Percentiles rank a stretch among this genome's conserved stretches.
Conservation (phyloP, 1,140 invertebrate species). For the Caenorhabditis tropicalis region DNA sequence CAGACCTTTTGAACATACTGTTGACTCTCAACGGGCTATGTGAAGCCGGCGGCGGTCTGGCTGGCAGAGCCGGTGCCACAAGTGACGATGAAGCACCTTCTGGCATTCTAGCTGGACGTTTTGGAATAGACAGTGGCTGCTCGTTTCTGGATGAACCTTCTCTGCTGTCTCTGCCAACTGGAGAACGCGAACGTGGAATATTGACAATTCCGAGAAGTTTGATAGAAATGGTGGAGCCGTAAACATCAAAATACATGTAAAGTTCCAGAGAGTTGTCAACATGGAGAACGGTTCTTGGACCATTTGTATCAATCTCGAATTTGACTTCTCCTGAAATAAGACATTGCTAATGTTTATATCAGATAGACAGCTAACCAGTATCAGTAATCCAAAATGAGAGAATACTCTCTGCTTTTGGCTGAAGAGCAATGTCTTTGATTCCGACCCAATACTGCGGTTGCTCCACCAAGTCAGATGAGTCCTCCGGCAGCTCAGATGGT, state of each 20-base stretch:
- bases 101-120: background rate
- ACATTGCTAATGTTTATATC: background rate
- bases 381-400: slow-evolving; percentile 85
- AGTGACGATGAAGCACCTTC: background rate
- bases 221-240: slow-evolving; percentile 88
- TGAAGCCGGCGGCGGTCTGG: slow-evolving; percentile 59
- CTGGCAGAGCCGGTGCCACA: background rate
- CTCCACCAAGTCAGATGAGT: slow-evolving; percentile 88
- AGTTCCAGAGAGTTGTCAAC: slow-evolving; percentile 86
- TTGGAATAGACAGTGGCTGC: background rate
- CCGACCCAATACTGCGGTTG: slow-evolving; percentile 95
- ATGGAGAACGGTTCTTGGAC: slow-evolving; percentile 85
- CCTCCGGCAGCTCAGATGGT: slow-evolving; percentile 84
- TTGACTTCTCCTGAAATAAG: slow-evolving; percentile 81
- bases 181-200: background rate
- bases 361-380: slow-evolving; percentile 75
- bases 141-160: background rate
- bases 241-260: slow-evolving; percentile 94
- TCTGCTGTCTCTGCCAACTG: background rate
- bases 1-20: background rate
- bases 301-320: slow-evolving; percentile 85
- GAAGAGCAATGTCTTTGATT: slow-evolving; percentile 86
- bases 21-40: slow-evolving; percentile 28
- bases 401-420: slow-evolving; percentile 85
- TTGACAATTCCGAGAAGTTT: slow-evolving; percentile 76